phyloP scores from a whole-genome alignment of 2,888 invertebrate genomes.

The Lampropteryx suffumata region DNA sequence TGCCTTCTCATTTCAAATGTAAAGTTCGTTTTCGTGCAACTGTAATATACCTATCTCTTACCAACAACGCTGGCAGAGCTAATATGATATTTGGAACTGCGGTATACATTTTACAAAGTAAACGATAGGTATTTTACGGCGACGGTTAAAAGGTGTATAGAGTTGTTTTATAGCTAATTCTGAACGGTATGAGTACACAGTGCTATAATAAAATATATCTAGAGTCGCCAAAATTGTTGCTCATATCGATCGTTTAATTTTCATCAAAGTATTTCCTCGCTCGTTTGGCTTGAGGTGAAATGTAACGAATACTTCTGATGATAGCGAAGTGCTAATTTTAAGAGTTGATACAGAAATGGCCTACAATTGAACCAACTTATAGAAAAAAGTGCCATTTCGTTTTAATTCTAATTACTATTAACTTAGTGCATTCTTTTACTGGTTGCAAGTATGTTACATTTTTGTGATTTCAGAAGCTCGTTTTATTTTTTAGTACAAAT shows the following conservation, averaged over 20 bases:
- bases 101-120: neutral
- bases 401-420: constrained; percentile 3
- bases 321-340: neutral
- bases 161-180: constrained; percentile 6
- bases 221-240: constrained; percentile 6
- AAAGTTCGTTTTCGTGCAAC: constrained; percentile 7
- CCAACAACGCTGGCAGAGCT: neutral
- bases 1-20: constrained; percentile 1
- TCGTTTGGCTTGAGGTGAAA: neutral
- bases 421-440: constrained; percentile 1
- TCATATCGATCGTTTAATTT: neutral
- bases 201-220: constrained; percentile 1
- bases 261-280: neutral
- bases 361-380: neutral
- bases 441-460: constrained; percentile 10
- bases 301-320: constrained; percentile 1
- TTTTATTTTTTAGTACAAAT: constrained; percentile 5
- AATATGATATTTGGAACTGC: neutral
- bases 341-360: constrained; percentile 13
- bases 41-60: constrained; percentile 6
- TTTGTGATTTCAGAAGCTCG: constrained; percentile 1
- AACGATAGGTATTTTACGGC: constrained; percentile 4
- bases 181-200: constrained; percentile 11
- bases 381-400: constrained; percentile 17
- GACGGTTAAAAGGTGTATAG: constrained; percentile 2